Percentiles rank a stretch among this genome's conserved stretches.
Evolutionary conservation across 2,113 vertebrate species (phyloP).

Genomic region (Pelobates fuscus): DNA sequence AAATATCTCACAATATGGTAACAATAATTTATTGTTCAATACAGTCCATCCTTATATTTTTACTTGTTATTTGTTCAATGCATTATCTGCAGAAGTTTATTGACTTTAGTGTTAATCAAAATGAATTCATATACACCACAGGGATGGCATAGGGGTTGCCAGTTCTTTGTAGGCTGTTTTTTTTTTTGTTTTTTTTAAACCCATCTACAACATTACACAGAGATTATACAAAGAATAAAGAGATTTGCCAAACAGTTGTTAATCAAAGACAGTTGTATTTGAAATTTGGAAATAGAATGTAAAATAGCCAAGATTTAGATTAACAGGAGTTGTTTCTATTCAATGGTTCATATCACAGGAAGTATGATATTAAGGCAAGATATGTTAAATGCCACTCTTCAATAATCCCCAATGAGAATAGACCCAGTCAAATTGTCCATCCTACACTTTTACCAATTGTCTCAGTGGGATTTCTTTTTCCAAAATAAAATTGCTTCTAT

Average conservation of each 20-base stretch:
- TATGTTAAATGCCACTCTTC: slow-evolving; percentile 5
- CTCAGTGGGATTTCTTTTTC: slow-evolving; percentile 1
- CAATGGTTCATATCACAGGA: not conserved
- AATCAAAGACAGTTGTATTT: slow-evolving; percentile 37
- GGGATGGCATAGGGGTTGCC: slow-evolving; percentile 8
- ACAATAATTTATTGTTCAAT: too few species aligned
- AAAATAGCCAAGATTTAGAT: slow-evolving; percentile 3
- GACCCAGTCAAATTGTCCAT: slow-evolving; percentile 9
- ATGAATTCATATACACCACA: slow-evolving; percentile 18
- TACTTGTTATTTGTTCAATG: not conserved
- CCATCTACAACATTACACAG: slow-evolving; percentile 3
- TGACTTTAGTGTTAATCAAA: slow-evolving; percentile 40
- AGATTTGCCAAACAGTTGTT: slow-evolving; percentile 14
- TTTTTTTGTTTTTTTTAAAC: not conserved
- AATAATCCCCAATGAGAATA: slow-evolving; percentile 7
- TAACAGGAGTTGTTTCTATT: slow-evolving; percentile 13
- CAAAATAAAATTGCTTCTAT: not conserved
- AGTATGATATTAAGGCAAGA: slow-evolving; percentile 11
- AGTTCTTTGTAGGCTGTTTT: slow-evolving; percentile 2
- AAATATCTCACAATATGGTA: too few species aligned
- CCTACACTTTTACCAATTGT: slow-evolving; percentile 6
- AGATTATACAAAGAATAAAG: not conserved
- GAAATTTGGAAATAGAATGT: slow-evolving; percentile 4
- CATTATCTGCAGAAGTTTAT: slow-evolving; percentile 11
- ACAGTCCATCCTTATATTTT: not conserved